Evolutionary conservation across 1,140 invertebrate species (phyloP), one percentile per base, ranked within the genome.

Genomic region (Lepidotrigona ventralis): DNA sequence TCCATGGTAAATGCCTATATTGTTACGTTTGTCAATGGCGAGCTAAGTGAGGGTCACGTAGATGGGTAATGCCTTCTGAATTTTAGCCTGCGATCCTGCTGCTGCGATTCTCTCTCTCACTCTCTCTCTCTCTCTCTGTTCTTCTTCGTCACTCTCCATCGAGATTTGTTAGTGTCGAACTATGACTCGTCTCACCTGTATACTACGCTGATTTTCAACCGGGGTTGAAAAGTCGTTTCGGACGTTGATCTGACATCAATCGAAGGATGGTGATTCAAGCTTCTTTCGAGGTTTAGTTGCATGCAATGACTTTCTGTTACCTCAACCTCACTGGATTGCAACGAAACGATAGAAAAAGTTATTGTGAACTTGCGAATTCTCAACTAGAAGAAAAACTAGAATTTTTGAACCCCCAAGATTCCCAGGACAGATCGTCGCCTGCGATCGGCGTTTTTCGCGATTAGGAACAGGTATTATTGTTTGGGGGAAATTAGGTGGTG

Each of bases 21-120:
- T 94, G 93, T 94, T 94, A 92, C 93, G 92, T 93, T 94, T 94
- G 92, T 94, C 93, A 94, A 94, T 94, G 93, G 91, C 84, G 90
- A 91, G 91, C 91, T 93, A 93, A 94, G 92, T 92, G 92, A 94
- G 93, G 93, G 92, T 94, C 93, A 90, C 92, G 87, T 92, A 90
- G 89, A 88, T 80, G 72, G 82, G 85, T 83, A 89, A 92, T 91
- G 85, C 87, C 83, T 86, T 83, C 75, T 85, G 89, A 86, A 90
- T 90, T 88, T 85, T 85, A 82, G 66, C 84, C 82, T 78, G 79
- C 79, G 85, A 88, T 84, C 89, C 88, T 86, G 19, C 64, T 54
- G 73, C 78, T 8, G 14, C 58, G 56, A 21, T 21, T 64, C 21
- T 69, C 33, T 39, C 21, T 63, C n/a, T 58, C 56, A 26, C 60